A percentile compares a stretch with the other conserved stretches of the same genome.
Evolutionary conservation across 2,797 vertebrate genomes (phyloP).

Genomic region (Alauda arvensis): DNA sequence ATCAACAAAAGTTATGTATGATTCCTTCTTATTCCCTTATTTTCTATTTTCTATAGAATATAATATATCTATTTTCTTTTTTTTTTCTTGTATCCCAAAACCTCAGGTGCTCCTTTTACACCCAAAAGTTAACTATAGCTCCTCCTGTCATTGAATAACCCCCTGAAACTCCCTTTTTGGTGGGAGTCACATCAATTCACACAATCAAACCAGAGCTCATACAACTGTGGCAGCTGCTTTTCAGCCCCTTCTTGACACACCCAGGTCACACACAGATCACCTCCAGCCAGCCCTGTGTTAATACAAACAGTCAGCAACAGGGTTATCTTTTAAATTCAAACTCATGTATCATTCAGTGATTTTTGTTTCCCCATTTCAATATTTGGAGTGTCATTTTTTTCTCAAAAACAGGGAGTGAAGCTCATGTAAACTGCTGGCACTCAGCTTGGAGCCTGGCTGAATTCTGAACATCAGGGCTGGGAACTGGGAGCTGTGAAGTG

Average conservation of each 20-base stretch:
- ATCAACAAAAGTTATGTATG: neutral
- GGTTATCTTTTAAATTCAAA: neutral
- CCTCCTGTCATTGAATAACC: neutral
- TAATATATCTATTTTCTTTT: too few species aligned
- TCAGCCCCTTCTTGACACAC: neutral
- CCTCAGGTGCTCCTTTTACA: neutral
- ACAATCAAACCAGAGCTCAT: neutral
- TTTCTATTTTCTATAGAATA: neutral
- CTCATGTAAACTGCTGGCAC: neutral
- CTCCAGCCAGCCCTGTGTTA: neutral
- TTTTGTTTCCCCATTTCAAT: neutral
- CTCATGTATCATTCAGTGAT: neutral
- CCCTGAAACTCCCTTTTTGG: neutral
- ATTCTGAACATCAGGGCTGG: neutral
- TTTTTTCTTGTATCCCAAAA: neutral
- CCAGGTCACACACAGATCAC: neutral
- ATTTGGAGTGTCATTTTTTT: neutral
- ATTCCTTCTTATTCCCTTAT: neutral
- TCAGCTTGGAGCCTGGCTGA: neutral
- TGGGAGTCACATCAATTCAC: neutral
- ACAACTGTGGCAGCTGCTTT: neutral
- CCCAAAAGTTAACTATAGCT: neutral
- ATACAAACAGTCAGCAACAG: accelerated
- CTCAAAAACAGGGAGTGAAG: neutral
- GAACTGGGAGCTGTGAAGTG: neutral